Evolutionary conservation across 2,888 invertebrate species (phyloP).

Genomic region (Neuroscelio doddi): DNA sequence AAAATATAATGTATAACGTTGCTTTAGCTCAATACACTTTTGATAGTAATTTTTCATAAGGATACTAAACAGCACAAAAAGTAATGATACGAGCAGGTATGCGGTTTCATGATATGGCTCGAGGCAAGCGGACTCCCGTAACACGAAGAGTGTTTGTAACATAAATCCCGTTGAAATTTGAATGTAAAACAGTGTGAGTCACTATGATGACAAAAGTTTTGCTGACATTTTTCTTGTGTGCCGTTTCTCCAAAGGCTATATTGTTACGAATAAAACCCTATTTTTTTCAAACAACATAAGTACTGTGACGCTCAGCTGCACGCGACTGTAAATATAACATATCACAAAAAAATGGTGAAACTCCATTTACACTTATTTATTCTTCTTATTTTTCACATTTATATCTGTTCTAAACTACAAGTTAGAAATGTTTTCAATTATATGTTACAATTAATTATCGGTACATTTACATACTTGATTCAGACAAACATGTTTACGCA

Average conservation of each 20-base stretch:
- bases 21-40: neutral
- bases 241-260: neutral
- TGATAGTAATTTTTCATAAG: neutral
- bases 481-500: too few relatives aligned
- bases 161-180: slow-evolving; percentile 5
- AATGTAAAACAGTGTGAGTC: slow-evolving; percentile 4
- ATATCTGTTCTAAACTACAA: too few relatives aligned
- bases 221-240: slow-evolving; percentile 3
- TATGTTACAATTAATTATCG: too few relatives aligned
- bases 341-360: neutral
- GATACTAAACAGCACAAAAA: neutral
- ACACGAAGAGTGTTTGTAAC: slow-evolving; percentile 5
- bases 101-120: neutral
- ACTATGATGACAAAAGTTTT: neutral
- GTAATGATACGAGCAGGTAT: neutral
- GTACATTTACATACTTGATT: too few relatives aligned
- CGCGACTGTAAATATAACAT: neutral
- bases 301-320: neutral
- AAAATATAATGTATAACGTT: too few relatives aligned
- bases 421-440: too few relatives aligned
- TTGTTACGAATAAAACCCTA: slow-evolving; percentile 1
- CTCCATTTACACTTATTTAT: too few relatives aligned
- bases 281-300: neutral
- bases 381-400: too few relatives aligned
- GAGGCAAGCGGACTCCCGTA: neutral